These are phyloP conservation scores for Philhelius pedissequus DNA, from an alignment of 2,888 invertebrate genomes.

Conservation along the genomic window DNA sequence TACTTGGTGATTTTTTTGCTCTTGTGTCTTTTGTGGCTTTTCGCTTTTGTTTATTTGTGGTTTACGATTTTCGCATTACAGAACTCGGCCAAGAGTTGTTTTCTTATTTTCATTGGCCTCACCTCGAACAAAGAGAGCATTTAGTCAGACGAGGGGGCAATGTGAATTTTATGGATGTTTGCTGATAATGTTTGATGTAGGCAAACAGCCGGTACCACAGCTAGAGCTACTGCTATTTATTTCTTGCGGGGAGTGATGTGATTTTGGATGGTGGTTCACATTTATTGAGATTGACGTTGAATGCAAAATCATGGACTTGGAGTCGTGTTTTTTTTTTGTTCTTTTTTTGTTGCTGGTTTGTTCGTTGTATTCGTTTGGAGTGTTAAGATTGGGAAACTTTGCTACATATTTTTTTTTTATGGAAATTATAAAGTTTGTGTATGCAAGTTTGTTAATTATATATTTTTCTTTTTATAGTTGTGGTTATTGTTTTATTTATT, in stretches of 20 bases:
- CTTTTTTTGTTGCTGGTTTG: not conserved
- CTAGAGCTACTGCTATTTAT: conserved; percentile 36
- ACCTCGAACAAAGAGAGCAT: conserved; percentile 50
- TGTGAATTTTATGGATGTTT: conserved; percentile 37
- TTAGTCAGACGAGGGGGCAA: not conserved
- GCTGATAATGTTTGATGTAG: conserved; percentile 54
- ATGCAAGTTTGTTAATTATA: conserved; percentile 49
- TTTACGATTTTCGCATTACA: conserved; percentile 17
- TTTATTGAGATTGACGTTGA: conserved; percentile 50
- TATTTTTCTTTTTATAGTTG: conserved; percentile 1
- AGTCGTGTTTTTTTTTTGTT: conserved; percentile 1
- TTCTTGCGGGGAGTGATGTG: not conserved
- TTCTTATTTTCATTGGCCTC: conserved; percentile 2
- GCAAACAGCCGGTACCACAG: conserved; percentile 50
- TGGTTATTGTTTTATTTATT: not conserved
- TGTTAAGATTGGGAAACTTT: conserved; percentile 48
- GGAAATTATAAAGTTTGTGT: conserved; percentile 33
- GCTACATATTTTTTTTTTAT: conserved; percentile 20
- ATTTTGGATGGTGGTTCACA: conserved; percentile 18
- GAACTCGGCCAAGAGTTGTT: conserved; percentile 52
- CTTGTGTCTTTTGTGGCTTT: conserved; percentile 36
- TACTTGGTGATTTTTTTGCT: conserved; percentile 2
- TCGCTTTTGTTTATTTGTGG: conserved; percentile 42
- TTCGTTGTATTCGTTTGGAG: conserved; percentile 17
- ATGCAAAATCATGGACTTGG: conserved; percentile 41